phyloP scores from a whole-genome alignment of 2,888 invertebrate genomes.

The Neocrepidodera transversa region DNA sequence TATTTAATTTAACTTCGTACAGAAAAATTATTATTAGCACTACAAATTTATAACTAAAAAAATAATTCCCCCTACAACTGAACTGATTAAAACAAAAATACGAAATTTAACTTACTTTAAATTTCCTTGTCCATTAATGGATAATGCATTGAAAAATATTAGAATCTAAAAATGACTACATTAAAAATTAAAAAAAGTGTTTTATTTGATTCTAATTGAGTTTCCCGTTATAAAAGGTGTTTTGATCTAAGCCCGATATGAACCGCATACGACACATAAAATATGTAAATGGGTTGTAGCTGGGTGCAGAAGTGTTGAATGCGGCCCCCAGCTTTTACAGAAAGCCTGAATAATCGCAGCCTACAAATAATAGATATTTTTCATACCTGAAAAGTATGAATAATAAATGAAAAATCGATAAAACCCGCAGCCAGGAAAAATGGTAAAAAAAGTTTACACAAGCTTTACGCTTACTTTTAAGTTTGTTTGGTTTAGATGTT shows the following conservation, averaged over 20 bases:
- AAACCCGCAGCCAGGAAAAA: not conserved
- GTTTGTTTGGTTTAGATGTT: slow-evolving; percentile 7
- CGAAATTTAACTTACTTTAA: no score
- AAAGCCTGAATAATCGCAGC: slow-evolving; percentile 32
- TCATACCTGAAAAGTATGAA: slow-evolving; percentile 33
- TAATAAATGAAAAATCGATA: slow-evolving; percentile 35
- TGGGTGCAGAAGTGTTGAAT: slow-evolving; percentile 30
- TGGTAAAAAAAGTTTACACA: slow-evolving; percentile 10
- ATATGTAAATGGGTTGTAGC: slow-evolving; percentile 32
- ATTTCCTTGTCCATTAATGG: no score
- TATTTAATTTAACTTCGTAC: no score
- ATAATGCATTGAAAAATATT: no score
- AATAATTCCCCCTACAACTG: no score
- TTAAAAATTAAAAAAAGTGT: no score
- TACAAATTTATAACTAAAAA: no score
- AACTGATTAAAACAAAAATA: no score
- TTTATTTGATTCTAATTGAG: no score
- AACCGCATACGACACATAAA: slow-evolving; percentile 19
- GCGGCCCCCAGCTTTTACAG: slow-evolving; percentile 28
- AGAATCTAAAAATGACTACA: no score
- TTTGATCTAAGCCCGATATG: not conserved
- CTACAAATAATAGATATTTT: slow-evolving; percentile 33
- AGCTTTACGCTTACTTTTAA: slow-evolving; percentile 8
- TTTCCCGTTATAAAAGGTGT: no score
- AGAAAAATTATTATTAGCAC: no score